A percentile compares a stretch with the other conserved stretches of the same genome.
These are phyloP conservation scores for Microchrysa polita DNA, from an alignment of 2,888 invertebrate species.

Conservation along the genomic window DNA sequence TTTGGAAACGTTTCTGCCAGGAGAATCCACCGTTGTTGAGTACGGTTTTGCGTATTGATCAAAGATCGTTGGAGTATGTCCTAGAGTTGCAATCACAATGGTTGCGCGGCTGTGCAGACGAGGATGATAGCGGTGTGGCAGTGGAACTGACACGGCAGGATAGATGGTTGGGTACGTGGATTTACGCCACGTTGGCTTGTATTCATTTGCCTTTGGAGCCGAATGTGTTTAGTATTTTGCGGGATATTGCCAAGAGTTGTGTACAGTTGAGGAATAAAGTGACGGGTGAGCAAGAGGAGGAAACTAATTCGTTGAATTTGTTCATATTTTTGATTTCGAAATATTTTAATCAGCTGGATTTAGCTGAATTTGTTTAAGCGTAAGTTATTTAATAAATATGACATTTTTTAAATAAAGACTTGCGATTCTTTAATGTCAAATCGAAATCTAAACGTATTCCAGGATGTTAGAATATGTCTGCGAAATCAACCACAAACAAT, in stretches of 20 bases:
- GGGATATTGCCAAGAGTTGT: conserved; percentile 60
- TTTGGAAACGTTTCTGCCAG: conserved; percentile 59
- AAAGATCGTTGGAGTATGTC: conserved; percentile 59
- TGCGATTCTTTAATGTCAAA: too few relatives aligned
- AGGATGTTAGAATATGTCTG: too few relatives aligned
- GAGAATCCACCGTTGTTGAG: conserved; percentile 58
- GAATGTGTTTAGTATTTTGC: conserved; percentile 59
- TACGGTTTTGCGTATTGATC: conserved; percentile 58
- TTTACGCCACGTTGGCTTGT: conserved; percentile 60
- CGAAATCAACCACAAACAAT: too few relatives aligned
- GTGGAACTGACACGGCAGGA: conserved; percentile 55
- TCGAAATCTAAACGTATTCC: too few relatives aligned
- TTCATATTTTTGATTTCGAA: conserved; percentile 60
- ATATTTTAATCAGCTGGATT: conserved; percentile 61
- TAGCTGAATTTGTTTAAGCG: conserved; percentile 49
- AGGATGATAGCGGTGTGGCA: conserved; percentile 32
- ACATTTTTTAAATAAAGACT: too few relatives aligned
- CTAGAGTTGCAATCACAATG: conserved; percentile 59
- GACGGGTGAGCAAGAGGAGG: conserved; percentile 53
- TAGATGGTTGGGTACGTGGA: conserved; percentile 61
- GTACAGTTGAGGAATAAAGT: conserved; percentile 57
- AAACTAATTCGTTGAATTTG: conserved; percentile 60
- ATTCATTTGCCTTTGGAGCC: conserved; percentile 62
- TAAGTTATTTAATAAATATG: neutral
- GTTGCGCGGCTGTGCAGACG: conserved; percentile 53